A percentile compares a stretch with the other conserved stretches of the same genome.
Evolutionary conservation across 1,140 invertebrate species (phyloP).

Genomic region (Aethina tumida): DNA sequence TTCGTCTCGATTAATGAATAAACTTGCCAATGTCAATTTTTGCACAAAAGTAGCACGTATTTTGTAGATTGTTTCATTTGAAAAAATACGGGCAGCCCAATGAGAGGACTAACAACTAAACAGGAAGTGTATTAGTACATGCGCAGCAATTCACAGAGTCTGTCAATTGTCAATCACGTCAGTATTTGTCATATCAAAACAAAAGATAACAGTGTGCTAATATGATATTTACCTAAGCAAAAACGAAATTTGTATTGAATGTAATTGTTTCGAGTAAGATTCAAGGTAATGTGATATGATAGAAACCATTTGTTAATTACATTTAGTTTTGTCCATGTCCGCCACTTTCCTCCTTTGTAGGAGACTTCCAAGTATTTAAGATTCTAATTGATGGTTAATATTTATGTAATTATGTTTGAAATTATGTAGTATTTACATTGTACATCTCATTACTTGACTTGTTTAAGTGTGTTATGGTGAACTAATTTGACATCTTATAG

Average conservation of each 20-base stretch:
- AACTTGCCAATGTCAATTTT: background rate
- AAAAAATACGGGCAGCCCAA: background rate
- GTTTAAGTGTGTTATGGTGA: background rate
- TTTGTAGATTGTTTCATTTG: background rate
- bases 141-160: too few relatives aligned
- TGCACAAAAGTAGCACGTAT: background rate
- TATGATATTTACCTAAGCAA: too few relatives aligned
- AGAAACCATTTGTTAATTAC: too few relatives aligned
- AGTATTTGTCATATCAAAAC: too few relatives aligned
- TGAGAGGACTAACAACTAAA: background rate
- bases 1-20: background rate
- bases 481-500: slow-evolving; percentile 8
- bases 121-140: too few relatives aligned
- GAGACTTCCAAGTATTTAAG: background rate
- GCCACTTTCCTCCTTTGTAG: background rate
- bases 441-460: background rate
- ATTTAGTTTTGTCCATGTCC: background rate
- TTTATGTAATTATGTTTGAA: background rate
- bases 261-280: too few relatives aligned
- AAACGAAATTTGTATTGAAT: too few relatives aligned
- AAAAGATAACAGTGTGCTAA: too few relatives aligned
- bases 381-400: background rate
- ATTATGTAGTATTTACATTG: background rate
- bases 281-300: too few relatives aligned
- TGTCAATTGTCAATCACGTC: too few relatives aligned